Evolutionary conservation across 2,113 vertebrate species (phyloP), one percentile per base, ranked within the genome.

Genomic region (Cynopterus brachyotis): DNA sequence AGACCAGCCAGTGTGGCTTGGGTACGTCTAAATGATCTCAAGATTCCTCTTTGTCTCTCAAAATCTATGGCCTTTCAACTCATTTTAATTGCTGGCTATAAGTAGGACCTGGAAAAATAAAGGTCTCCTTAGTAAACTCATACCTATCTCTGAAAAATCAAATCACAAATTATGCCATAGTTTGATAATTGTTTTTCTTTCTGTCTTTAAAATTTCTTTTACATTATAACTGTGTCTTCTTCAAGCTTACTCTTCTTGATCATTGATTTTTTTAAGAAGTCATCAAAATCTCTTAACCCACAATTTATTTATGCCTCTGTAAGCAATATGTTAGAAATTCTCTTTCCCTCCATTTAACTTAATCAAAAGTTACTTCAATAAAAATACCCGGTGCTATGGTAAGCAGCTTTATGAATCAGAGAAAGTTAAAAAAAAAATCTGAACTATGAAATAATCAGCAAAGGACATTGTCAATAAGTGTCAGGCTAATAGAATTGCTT

Each of bases 401-500:
- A 94, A 93, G 90, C 85, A 91, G 72, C 73, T 96, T 97, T 96
- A 95, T 84, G 91, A 89, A 95, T 97, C 94, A 97, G 84, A 73
- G 47, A 53, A 72, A 96, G 79, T 95, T 97, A 78, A 96, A 66
- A 40, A 92, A 42, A 42, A 10, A 95, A 94, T 92, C 15, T 4
- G 73, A 94, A 83, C 47, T 28, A 84, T 50, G 66, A 97, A 98
- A 93, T 95, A 97, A 97, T 97, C 89, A 97, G 79, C n/a, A 87
- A 95, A 96, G 47, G 66, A 83, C 50, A 92, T 92, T 97, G 90
- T 96, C 97, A 98, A 75, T 98, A 98, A 97, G 69, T 28, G 50
- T 95, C 95, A 98, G 62, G 42, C 50, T 98, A 95, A 97, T 59
- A 97, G 75, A 97, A 97, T 72, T 96, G 85, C 72, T 95, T 97